A percentile compares a stretch with the other conserved stretches of the same genome.
Conservation (phyloP, 2,797 vertebrate species). For the Vipera latastei region DNA sequence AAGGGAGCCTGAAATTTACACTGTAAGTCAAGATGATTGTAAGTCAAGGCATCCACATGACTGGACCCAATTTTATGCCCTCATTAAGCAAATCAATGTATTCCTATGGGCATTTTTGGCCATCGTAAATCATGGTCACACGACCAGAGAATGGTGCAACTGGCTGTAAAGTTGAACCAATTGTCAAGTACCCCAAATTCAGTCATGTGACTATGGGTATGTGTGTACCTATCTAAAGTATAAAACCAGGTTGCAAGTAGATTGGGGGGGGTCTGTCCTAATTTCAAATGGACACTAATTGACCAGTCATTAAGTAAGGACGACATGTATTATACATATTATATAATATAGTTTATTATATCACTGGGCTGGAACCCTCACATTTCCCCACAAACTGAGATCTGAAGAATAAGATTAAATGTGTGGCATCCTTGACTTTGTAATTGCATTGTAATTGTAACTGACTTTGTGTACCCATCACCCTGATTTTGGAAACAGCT, state of each 20-base stretch:
- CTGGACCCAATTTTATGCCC: neutral
- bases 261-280: neutral
- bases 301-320: neutral
- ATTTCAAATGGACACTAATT: neutral
- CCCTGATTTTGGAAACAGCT: neutral
- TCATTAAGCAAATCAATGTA: neutral
- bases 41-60: neutral
- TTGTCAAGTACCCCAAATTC: neutral
- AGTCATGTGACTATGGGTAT: neutral
- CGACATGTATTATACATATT: neutral
- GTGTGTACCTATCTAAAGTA: neutral
- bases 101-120: neutral
- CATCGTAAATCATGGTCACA: neutral
- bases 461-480: neutral
- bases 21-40: too few relatives aligned
- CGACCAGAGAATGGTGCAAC: neutral
- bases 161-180: neutral
- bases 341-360: neutral
- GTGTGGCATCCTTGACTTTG: neutral
- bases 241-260: neutral
- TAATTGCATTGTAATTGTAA: neutral
- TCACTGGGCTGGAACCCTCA: neutral
- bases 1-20: too few relatives aligned
- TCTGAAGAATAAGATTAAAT: neutral
- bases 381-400: neutral